Percentiles rank a stretch among this genome's conserved stretches.
phyloP scores from a whole-genome alignment of 2,888 invertebrate species.

The Creontiades dilutus region DNA sequence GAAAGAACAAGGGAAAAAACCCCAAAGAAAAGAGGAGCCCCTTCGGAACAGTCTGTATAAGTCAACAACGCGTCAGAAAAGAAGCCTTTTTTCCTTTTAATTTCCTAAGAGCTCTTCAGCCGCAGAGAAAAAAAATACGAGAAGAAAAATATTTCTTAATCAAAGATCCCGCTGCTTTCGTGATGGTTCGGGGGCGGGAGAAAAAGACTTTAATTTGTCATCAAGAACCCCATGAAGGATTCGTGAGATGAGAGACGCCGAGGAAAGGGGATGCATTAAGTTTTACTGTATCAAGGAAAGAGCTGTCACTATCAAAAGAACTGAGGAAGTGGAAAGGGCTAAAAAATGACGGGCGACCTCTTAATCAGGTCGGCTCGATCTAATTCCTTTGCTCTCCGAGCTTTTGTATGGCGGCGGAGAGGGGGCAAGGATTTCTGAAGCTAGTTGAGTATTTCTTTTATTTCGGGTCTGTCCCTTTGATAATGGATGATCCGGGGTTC shows the following conservation, averaged over 20 bases:
- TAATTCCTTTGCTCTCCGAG: constrained; percentile 2
- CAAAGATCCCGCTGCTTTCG: constrained; percentile 13
- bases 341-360: constrained; percentile 29
- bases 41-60: constrained; percentile 43
- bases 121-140: constrained; percentile 41
- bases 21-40: too few species aligned
- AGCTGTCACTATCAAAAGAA: constrained; percentile 42
- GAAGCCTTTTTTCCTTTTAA: constrained; percentile 40
- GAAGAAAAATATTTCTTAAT: constrained; percentile 40
- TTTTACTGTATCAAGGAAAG: constrained; percentile 42
- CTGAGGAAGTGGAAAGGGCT: background rate
- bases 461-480: too few species aligned
- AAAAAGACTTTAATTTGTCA: constrained; percentile 36
- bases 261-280: constrained; percentile 21
- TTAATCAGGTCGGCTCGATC: constrained; percentile 21
- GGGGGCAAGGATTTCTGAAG: background rate
- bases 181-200: background rate
- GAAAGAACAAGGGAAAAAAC: background rate
- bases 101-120: constrained; percentile 55
- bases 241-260: background rate
- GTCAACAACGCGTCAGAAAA: constrained; percentile 55
- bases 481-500: too few species aligned
- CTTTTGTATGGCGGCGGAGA: background rate
- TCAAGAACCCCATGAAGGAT: constrained; percentile 13
- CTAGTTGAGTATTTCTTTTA: background rate